Evolutionary conservation across 2,113 vertebrate species (phyloP), one percentile per base, ranked within the genome.

Genomic region (Triplophysa siluroides): DNA sequence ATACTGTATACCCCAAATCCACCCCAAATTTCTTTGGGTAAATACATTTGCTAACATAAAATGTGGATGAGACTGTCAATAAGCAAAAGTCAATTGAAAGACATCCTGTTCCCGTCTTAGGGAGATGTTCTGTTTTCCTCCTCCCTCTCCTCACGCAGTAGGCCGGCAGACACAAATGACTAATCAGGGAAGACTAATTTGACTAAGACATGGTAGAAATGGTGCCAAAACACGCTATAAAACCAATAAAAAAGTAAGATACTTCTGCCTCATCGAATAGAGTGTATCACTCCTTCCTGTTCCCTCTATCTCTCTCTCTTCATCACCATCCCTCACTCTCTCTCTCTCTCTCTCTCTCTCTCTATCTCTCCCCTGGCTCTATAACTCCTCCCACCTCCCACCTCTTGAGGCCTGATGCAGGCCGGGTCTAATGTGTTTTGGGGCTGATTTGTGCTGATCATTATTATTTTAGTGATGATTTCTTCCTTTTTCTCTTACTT

Each of bases 101-200:
- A 38, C 33, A 38, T 7, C 33, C 33, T 38, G 33, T 1, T 38
- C 33, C 33, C 33, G 5, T 38, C 33, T 38, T 38, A 38, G 33
- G 33, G 33, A 38, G 33, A 38, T 38, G 33, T 38, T 38, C 47
- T 12, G 47, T 52, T 47, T 47, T 18, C 74, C 41, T 16, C 41
- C 50, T 79, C 19, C 67, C 50, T 24, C 16, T 72, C 68, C 8
- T 14, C 68, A 26, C 79, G 77, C 81, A 82, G 86, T 83, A 84
- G 86, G 26, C 86, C 83, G 84, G 73, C 62, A 85, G 85, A 89
- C 82, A 83, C 84, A 89, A 87, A 88, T 84, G 86, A 90, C 87
- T 86, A 85, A 90, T 89, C 86, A 85, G 84, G 71, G 78, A 86
- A 63, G 86, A 87, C 85, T 91, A 91, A 92, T 92, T 90, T 79